phyloP scores from a whole-genome alignment of 1,140 invertebrate genomes.

The Aphelinus certus region DNA sequence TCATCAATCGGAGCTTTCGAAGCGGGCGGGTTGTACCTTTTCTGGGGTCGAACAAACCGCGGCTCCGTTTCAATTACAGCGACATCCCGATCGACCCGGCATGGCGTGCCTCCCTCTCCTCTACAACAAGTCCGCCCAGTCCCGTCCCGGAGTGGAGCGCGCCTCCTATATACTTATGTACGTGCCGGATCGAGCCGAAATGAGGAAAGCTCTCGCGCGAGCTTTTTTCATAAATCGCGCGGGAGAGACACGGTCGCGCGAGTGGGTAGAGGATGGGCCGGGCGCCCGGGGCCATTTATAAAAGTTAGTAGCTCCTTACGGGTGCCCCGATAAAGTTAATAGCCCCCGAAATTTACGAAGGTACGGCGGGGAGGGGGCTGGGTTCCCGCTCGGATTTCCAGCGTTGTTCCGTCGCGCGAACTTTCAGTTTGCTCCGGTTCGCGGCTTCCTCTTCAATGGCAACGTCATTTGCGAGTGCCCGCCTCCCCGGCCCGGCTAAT shows the following conservation, averaged over 20 bases:
- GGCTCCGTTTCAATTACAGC: constrained; percentile 50
- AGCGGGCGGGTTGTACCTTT: constrained; percentile 2
- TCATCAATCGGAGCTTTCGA: constrained; percentile 26
- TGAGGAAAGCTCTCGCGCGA: constrained; percentile 47
- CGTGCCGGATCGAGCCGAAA: constrained; percentile 48
- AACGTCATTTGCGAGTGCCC: constrained; percentile 1
- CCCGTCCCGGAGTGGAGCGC: too few relatives aligned
- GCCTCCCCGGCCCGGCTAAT: not conserved
- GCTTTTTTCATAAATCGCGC: constrained; percentile 59
- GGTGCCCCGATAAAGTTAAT: constrained; percentile 58
- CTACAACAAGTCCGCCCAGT: not conserved
- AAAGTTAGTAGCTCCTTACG: constrained; percentile 58
- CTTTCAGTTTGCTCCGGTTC: not conserved
- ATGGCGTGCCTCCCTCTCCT: not conserved
- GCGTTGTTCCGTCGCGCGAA: not conserved
- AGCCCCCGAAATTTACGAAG: constrained; percentile 58
- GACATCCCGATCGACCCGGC: constrained; percentile 45
- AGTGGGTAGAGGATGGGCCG: constrained; percentile 43
- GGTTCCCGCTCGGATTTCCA: not conserved
- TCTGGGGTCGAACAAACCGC: not conserved
- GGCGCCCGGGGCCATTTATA: constrained; percentile 54
- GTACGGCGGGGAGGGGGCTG: not conserved
- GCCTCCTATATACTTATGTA: not conserved
- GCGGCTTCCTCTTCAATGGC: not conserved
- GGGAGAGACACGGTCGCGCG: not conserved